Percentiles rank a stretch among this genome's conserved stretches.
Evolutionary conservation across 2,888 invertebrate genomes (phyloP).

Genomic region (Oscheius sp.): DNA sequence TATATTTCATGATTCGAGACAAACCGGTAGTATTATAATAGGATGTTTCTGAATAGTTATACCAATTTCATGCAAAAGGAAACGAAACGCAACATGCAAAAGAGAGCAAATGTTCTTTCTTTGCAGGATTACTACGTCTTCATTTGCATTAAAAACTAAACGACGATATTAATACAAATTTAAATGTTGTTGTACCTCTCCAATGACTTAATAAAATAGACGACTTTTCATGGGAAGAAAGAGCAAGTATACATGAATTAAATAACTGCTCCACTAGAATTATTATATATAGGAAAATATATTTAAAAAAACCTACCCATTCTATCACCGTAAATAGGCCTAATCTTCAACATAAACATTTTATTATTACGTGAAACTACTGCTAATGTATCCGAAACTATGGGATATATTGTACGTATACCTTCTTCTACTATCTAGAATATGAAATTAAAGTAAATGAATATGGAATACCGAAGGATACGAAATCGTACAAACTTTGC

Average conservation of each 20-base stretch:
- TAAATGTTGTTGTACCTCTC: constrained; percentile 14
- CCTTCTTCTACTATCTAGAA: constrained; percentile 7
- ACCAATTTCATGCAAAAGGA: constrained; percentile 21
- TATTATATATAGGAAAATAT: not conserved
- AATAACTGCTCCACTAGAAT: constrained; percentile 30
- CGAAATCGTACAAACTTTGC: not conserved
- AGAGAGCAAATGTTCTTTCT: not conserved
- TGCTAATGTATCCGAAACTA: not conserved
- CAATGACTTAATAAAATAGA: constrained; percentile 9
- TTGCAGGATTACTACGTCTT: not conserved
- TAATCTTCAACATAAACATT: not conserved
- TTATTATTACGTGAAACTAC: not conserved
- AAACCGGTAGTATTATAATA: not conserved
- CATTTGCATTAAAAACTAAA: constrained; percentile 6
- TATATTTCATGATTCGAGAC: not conserved
- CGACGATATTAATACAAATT: too few relatives aligned
- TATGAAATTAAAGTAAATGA: not conserved
- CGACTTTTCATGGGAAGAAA: constrained; percentile 13
- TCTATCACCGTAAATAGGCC: constrained; percentile 19
- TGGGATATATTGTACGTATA: not conserved
- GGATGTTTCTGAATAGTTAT: constrained; percentile 12
- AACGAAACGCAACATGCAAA: constrained; percentile 20
- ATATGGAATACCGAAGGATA: constrained; percentile 1
- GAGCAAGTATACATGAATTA: not conserved
- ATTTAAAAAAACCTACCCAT: not conserved